Percentiles rank a stretch among this genome's conserved stretches.
phyloP scores from a whole-genome alignment of 2,797 vertebrate genomes.

The Muscicapa comitata region DNA sequence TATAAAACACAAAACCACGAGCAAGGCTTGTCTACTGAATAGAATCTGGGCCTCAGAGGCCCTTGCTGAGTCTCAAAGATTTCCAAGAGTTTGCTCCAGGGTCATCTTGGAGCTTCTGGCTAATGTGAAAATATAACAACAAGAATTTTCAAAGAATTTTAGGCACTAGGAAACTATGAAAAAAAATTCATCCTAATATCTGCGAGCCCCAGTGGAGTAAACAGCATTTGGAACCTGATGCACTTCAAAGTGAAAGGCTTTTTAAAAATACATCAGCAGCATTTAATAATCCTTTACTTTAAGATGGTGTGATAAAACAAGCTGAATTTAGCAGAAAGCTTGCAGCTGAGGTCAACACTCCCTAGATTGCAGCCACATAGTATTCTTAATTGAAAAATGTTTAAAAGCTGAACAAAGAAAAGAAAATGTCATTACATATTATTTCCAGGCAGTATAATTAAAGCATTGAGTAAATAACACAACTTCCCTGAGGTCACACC shows the following conservation, averaged over 20 bases:
- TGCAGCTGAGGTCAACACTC: neutral
- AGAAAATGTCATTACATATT: neutral
- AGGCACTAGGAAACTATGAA: neutral
- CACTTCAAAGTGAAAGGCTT: neutral
- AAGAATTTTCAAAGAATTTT: slow-evolving; percentile 2
- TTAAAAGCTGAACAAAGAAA: neutral
- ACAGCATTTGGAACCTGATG: neutral
- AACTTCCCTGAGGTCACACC: neutral
- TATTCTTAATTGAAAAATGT: neutral
- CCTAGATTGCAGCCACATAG: neutral
- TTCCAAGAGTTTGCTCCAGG: slow-evolving; percentile 26
- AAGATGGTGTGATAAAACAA: neutral
- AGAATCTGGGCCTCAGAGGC: neutral
- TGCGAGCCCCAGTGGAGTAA: neutral
- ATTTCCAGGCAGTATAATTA: neutral
- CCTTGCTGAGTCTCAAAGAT: slow-evolving; percentile 2
- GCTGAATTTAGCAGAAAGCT: neutral
- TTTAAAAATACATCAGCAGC: neutral
- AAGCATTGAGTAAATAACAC: neutral
- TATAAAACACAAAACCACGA: slow-evolving; percentile 21
- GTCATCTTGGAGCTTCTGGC: neutral
- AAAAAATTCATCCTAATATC: neutral
- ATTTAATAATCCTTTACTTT: neutral
- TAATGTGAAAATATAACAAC: neutral
- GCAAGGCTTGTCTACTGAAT: neutral